Conservation (phyloP, 2,797 vertebrate species). For the Xerus rutilus region DNA sequence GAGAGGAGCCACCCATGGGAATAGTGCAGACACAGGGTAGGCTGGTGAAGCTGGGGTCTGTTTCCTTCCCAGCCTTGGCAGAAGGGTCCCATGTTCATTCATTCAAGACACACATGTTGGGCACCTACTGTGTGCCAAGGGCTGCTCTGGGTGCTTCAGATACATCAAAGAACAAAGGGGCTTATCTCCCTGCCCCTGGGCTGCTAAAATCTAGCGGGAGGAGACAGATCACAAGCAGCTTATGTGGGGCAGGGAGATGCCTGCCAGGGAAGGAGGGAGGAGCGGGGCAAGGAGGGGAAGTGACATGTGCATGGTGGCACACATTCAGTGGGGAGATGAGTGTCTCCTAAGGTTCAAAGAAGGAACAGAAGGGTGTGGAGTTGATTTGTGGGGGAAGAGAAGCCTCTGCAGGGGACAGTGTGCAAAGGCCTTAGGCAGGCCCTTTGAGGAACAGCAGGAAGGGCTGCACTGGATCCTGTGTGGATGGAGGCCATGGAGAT, state of each 20-base stretch:
- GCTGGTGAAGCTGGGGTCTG: neutral
- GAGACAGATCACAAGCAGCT: neutral
- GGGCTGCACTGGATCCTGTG: rapidly evolving
- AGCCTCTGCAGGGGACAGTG: neutral
- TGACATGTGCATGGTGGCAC: rapidly evolving
- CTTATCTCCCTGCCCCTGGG: neutral
- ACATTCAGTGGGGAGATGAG: neutral
- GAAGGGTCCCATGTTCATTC: neutral
- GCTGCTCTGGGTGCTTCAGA: no score
- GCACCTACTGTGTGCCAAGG: neutral
- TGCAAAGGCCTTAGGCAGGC: neutral
- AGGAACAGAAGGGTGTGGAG: neutral
- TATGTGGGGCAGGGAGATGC: neutral
- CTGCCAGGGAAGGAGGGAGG: neutral
- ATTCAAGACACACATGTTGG: neutral
- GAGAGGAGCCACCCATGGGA: neutral
- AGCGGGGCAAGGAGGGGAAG: neutral
- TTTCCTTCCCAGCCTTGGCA: neutral
- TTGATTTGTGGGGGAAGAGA: neutral
- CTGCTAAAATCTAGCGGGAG: neutral
- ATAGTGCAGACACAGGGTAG: neutral
- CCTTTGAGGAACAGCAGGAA: neutral
- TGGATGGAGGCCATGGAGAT: rapidly evolving
- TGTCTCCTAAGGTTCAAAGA: no score
- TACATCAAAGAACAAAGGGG: neutral